Evolutionary conservation across 2,113 vertebrate species (phyloP), one percentile per base, ranked within the genome.

Genomic region (Nanorana parkeri): DNA sequence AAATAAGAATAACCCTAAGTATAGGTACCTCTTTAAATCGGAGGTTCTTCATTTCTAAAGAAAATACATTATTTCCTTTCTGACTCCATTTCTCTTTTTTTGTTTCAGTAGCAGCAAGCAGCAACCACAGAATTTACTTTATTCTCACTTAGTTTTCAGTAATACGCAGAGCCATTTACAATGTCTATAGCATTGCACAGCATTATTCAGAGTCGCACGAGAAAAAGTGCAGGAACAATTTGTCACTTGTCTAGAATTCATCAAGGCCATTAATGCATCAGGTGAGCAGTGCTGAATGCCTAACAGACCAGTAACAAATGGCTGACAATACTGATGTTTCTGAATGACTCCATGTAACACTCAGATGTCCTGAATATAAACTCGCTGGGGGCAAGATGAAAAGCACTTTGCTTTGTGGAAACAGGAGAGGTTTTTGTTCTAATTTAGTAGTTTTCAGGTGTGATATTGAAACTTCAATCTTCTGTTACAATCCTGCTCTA

Each of bases 391-490:
- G 29, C n/a, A 61, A 75, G 29, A 61, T 75, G 56, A 41, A 75
- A 10, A 61, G 29, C 13, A 75, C 29, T 75, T 61, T 60, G 29
- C 17, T 24, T 63, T 75, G 72, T 41, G 16, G 23, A 61, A 75
- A 75, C 55, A 74, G 55, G 54, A 75, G 61, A 75, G 72, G 55
- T 60, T 47, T 75, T 61, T 61, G 72, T 75, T 75, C 55, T 61
- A 75, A 75, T 75, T 75, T 75, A 75, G 72, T 29, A 60, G 72
- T 75, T 75, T 75, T 75, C 55, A 61, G 60, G 72, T 56, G 55
- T 61, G 55, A 75, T 75, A 75, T 75, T 75, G 72, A 75, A 75
- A 36, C 72, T 36, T 75, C 72, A 75, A 75, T 75, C 71, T 74
- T 60, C 32, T 60, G 28, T 21, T 74, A 74, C 52, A 58, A 32